Base-by-base conservation (phyloP, 2,113 vertebrate species). In the Pimephales promelas region DNA sequence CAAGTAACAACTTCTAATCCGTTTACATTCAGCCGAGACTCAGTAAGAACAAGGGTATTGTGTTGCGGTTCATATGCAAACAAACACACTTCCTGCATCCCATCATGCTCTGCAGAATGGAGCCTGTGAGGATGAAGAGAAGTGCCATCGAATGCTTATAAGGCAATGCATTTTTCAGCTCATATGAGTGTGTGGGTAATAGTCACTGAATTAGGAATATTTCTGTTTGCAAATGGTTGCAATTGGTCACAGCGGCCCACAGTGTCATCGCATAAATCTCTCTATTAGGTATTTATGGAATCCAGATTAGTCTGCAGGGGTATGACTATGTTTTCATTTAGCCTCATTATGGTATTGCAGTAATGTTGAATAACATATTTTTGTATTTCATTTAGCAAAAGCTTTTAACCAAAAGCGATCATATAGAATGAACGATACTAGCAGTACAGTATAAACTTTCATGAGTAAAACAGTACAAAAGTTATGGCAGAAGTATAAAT, bases 1-100 rank as follows among this genome's bases (percentile, higher is more conserved):
- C 62, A 54, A 78, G 82, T 84, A 84, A 62, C 49, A 68, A 49
- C 22, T 83, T 59, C 24, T 54, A 84, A 84, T 79, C 84, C 16
- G 5, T 84, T 49, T 61, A 62, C 56, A 83, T 83, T 85, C 56
- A 45, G 22, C 59, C 40, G 18, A 64, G n/a, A 83, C 64, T 76
- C 62, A 76, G 24, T 84, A 82, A 74, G 74, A 79, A 31, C 11
- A 36, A 62, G 57, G 66, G 54, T 36, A 57, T 31, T 74, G 57
- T 84, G 72, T 83, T 52, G 52, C 78, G 31, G 43, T 77, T 47
- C 28, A 49, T 49, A 6, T 11, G 34, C 31, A 66, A 66, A 59
- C 49, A 20, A 47, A 81, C 59, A 78, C 70, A 59, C 78, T 75
- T 77, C 49, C 66, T 61, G 11, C 56, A 61, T 71, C 80, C 71